phyloP scores from a whole-genome alignment of 2,888 invertebrate species.

The Ommatoiulus sabulosus region DNA sequence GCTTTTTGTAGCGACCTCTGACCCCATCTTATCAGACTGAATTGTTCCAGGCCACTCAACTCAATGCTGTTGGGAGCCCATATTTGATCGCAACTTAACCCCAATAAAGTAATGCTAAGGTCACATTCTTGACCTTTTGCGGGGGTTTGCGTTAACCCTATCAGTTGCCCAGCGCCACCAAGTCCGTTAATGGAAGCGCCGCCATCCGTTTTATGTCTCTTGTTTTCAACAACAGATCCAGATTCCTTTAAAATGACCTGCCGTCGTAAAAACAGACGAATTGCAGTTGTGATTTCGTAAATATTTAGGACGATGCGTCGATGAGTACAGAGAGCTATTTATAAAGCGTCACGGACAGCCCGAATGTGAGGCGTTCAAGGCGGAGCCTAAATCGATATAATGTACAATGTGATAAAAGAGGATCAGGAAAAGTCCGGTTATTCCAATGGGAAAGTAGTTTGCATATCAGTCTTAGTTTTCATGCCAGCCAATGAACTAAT shows the following conservation, averaged over 20 bases:
- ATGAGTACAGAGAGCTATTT: neutral
- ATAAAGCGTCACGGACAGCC: neutral
- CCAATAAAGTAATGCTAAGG: slow-evolving; percentile 11
- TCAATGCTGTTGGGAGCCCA: neutral
- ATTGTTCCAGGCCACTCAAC: slow-evolving; percentile 21
- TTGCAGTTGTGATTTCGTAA: neutral
- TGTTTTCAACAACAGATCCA: neutral
- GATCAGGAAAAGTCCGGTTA: neutral
- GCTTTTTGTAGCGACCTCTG: too few species aligned
- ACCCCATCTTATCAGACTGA: neutral
- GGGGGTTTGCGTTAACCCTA: neutral
- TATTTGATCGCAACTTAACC: slow-evolving; percentile 15
- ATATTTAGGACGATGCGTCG: neutral
- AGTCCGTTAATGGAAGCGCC: slow-evolving; percentile 34
- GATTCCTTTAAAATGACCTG: neutral
- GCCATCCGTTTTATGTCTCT: slow-evolving; percentile 8
- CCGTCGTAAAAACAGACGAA: neutral
- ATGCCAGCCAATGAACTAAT: neutral
- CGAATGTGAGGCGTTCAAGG: neutral
- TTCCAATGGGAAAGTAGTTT: too few species aligned
- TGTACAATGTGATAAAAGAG: neutral
- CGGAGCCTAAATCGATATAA: neutral
- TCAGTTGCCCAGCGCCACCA: neutral
- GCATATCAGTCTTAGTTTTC: neutral
- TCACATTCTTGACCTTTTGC: slow-evolving; percentile 9